These are phyloP conservation scores for Drosophila bocqueti DNA, from an alignment of 1,140 invertebrate species.

Conservation along the genomic window DNA sequence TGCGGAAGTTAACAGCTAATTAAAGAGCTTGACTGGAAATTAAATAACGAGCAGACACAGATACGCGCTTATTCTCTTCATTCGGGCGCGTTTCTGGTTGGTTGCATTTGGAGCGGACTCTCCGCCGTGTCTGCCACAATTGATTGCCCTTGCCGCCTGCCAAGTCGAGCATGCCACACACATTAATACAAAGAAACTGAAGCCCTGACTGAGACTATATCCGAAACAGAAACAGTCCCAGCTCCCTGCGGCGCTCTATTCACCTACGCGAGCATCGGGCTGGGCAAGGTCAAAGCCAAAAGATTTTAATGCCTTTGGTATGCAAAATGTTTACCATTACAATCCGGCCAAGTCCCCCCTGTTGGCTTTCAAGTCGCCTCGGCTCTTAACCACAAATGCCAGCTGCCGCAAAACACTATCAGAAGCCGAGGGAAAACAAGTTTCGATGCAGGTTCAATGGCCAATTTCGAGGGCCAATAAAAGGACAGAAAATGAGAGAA, in stretches of 20 bases:
- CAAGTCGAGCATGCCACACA: slow-evolving; percentile 76
- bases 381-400: slow-evolving; percentile 60
- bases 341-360: slow-evolving; percentile 39
- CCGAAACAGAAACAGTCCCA: slow-evolving; percentile 16
- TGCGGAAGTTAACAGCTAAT: slow-evolving; percentile 82
- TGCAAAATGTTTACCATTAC: slow-evolving; percentile 58
- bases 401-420: slow-evolving; percentile 60
- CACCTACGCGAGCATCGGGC: slow-evolving; percentile 69
- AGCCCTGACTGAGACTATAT: slow-evolving; percentile 2
- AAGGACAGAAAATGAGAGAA: slow-evolving; percentile 11
- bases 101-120: slow-evolving; percentile 69
- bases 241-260: slow-evolving; percentile 72
- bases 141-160: slow-evolving; percentile 77
- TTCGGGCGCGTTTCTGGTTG: slow-evolving; percentile 72
- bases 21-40: slow-evolving; percentile 77
- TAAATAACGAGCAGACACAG: slow-evolving; percentile 62
- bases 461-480: slow-evolving; percentile 66
- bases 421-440: slow-evolving; percentile 54
- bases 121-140: slow-evolving; percentile 52
- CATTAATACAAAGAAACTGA: slow-evolving; percentile 20
- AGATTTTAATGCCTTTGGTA: slow-evolving; percentile 67
- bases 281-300: slow-evolving; percentile 70
- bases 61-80: slow-evolving; percentile 31
- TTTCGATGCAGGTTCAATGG: slow-evolving; percentile 77
- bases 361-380: slow-evolving; percentile 35